phyloP scores from a whole-genome alignment of 2,888 invertebrate genomes.

The Synergus umbraculus region DNA sequence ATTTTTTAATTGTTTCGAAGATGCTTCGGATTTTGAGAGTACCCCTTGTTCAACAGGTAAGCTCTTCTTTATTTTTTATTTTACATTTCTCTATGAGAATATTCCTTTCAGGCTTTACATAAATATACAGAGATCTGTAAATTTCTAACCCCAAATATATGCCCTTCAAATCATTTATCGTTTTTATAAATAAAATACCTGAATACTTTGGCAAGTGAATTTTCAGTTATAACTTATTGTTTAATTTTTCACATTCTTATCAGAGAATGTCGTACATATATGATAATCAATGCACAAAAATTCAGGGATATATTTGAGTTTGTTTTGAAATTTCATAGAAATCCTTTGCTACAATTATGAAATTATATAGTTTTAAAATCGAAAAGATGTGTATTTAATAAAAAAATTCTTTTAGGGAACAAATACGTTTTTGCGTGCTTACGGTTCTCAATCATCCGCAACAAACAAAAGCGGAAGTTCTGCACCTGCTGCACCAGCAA shows the following conservation, averaged over 20 bases:
- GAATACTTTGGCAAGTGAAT: no score
- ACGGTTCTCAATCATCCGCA: constrained; percentile 15
- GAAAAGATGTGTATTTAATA: constrained; percentile 26
- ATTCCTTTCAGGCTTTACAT: not conserved
- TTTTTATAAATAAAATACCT: not conserved
- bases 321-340: not conserved
- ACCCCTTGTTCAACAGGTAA: not conserved
- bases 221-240: no score
- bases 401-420: constrained; percentile 45
- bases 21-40: not conserved
- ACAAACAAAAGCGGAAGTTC: constrained; percentile 17
- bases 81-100: not conserved
- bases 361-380: constrained; percentile 12
- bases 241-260: no score
- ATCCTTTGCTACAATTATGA: not conserved
- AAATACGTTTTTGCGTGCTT: constrained; percentile 42
- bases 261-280: no score
- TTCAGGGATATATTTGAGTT: no score
- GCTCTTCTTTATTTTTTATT: not conserved
- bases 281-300: no score
- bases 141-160: not conserved
- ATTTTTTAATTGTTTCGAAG: not conserved
- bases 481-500: constrained; percentile 57
- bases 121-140: not conserved
- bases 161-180: not conserved